A percentile compares a stretch with the other conserved stretches of the same genome.
Evolutionary conservation across 2,113 vertebrate species (phyloP).

Genomic region (Tichodroma muraria): DNA sequence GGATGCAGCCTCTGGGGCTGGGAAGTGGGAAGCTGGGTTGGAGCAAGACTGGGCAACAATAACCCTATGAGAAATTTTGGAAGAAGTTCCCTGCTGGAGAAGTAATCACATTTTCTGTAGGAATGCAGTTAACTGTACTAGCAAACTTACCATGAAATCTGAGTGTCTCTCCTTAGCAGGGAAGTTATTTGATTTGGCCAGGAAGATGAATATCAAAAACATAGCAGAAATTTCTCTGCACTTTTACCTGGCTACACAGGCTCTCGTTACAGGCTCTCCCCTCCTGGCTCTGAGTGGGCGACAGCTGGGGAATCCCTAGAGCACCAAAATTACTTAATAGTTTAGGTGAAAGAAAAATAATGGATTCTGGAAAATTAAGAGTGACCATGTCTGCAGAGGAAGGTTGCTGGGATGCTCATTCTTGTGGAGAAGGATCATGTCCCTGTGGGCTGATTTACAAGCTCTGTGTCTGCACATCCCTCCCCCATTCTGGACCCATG

Average conservation of each 20-base stretch:
- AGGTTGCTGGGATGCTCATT: not conserved
- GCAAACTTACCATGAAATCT: not conserved
- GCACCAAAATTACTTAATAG: not conserved
- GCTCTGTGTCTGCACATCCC: not conserved
- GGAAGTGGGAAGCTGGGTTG: not conserved
- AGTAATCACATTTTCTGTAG: not conserved
- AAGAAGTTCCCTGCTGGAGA: not conserved
- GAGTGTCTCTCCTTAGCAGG: not conserved
- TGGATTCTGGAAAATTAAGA: not conserved
- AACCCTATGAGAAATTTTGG: not conserved
- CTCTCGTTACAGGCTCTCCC: not conserved
- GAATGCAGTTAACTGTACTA: not conserved
- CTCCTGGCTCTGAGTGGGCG: not conserved
- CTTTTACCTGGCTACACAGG: not conserved
- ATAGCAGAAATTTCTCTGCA: not conserved
- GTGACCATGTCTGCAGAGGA: not conserved
- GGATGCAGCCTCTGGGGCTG: not conserved
- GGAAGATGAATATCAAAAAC: not conserved
- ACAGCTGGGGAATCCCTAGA: not conserved
- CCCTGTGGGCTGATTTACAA: not conserved
- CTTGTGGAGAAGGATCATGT: not conserved
- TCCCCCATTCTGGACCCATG: not conserved
- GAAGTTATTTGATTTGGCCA: not conserved
- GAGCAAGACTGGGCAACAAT: not conserved
- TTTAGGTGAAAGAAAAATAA: not conserved